A percentile compares a stretch with the other conserved stretches of the same genome.
Evolutionary conservation across 2,113 vertebrate species (phyloP).

Genomic region (Corythaeola cristata): DNA sequence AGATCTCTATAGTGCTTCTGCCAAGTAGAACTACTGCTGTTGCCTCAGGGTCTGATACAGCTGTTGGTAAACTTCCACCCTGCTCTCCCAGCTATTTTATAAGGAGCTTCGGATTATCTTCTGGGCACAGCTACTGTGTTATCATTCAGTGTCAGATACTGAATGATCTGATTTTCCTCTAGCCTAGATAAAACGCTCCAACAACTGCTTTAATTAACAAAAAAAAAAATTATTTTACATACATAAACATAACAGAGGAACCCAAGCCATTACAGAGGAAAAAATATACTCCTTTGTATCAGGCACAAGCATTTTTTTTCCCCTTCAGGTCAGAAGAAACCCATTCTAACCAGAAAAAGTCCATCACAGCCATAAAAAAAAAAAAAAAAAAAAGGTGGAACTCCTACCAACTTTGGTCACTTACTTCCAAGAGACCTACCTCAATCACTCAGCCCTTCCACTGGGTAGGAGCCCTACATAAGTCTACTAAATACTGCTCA

Average conservation of each 20-base stretch:
- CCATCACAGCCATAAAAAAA: neutral
- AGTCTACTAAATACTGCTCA: neutral
- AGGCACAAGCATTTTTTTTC: neutral
- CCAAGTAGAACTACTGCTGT: slow-evolving; percentile 17
- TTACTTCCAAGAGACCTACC: neutral
- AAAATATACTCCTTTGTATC: neutral
- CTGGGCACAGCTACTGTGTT: neutral
- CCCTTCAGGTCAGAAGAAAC: neutral
- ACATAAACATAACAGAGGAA: neutral
- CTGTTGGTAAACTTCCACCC: slow-evolving; percentile 5
- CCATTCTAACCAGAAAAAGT: neutral
- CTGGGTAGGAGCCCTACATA: neutral
- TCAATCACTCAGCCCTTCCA: neutral
- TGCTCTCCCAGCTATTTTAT: neutral
- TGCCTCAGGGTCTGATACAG: neutral
- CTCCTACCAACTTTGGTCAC: neutral
- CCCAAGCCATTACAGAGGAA: neutral
- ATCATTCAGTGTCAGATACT: neutral
- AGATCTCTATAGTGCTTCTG: neutral
- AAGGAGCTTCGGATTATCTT: neutral
- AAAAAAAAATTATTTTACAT: rapidly evolving
- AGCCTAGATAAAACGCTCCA: neutral
- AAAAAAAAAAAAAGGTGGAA: neutral
- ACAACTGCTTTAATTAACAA: neutral
- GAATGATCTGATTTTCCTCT: neutral